Base-by-base conservation (phyloP, 2,113 vertebrate species). In the Lepisosteus osseus region DNA sequence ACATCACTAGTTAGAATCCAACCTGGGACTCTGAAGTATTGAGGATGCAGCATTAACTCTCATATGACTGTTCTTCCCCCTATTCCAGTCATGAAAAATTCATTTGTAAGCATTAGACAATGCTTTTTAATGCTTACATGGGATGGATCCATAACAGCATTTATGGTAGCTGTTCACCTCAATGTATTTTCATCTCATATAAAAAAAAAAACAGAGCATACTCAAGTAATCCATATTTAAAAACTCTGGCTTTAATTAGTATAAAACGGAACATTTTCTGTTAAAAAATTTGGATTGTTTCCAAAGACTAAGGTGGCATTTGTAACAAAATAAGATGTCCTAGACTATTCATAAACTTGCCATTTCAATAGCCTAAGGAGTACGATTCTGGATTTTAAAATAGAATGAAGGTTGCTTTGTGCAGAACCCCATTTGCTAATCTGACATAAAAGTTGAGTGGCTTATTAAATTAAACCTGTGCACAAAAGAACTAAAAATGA, bases 71-170 rank as follows among this genome's bases (percentile, higher is more conserved):
- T 29, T 1, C 29, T 29, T 1, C 1, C 29, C 29, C 29, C 29
- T 29, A 29, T 29, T 29, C 29, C 29, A 29, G 29, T 29, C 29
- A 29, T 29, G 29, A 29, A 29, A 29, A 51, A 51, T 51, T 51
- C 47, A 5, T 51, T 51, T 51, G 47, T 51, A 51, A 51, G 47
- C 47, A 51, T 51, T 51, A 51, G 5, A 51, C 5, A 51, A 51
- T 51, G 9, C 5, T 6, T 51, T 51, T 6, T 51, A 51, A 51
- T 51, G 47, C 9, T 6, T 51, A 1, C 47, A 5, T 51, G 13
- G 9, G 7, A 12, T 15, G 15, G 13, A 3, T 73, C 74, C 74
- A 45, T 62, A 59, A 74, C 78, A 80, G 68, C 78, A 82, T 79
- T 44, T 47, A 42, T 41, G 63, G 7, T 42, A 44, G 63, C 7